phyloP scores from a whole-genome alignment of 2,888 invertebrate genomes.

The Theretra japonica region DNA sequence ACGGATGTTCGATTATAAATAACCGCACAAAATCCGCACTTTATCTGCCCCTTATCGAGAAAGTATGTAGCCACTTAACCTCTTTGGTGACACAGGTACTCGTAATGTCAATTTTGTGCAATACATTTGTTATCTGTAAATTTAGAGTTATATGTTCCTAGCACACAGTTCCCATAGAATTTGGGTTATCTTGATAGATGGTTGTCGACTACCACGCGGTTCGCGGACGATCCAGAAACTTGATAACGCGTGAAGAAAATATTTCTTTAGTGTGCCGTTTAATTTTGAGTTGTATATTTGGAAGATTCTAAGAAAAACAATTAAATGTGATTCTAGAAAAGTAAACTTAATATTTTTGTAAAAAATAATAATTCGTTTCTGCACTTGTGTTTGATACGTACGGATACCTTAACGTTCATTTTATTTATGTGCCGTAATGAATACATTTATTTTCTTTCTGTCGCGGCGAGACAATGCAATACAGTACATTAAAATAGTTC shows the following conservation, averaged over 20 bases:
- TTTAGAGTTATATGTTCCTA: conserved; percentile 54
- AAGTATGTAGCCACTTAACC: conserved; percentile 18
- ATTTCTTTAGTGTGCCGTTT: conserved; percentile 5
- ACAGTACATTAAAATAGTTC: no score
- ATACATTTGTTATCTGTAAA: conserved; percentile 47
- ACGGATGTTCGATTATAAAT: not conserved
- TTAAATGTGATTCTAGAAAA: no score
- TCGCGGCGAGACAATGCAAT: no score
- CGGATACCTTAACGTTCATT: no score
- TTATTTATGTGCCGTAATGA: no score
- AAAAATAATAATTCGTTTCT: no score
- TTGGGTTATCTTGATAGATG: conserved; percentile 82
- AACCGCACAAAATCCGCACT: not conserved
- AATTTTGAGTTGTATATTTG: not conserved
- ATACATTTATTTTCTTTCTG: no score
- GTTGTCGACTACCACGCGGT: conserved; percentile 50
- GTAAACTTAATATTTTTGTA: no score
- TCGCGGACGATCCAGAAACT: conserved; percentile 55
- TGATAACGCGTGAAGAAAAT: conserved; percentile 49
- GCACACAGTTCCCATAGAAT: conserved; percentile 70
- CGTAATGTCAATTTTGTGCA: conserved; percentile 43
- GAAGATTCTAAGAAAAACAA: not conserved
- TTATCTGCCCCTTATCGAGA: conserved; percentile 7
- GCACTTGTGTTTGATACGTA: no score
- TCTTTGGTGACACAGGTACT: conserved; percentile 20